A percentile compares a stretch with the other conserved stretches of the same genome.
Evolutionary conservation across 2,797 vertebrate species (phyloP).

Genomic region (Pitangus sulphuratus): DNA sequence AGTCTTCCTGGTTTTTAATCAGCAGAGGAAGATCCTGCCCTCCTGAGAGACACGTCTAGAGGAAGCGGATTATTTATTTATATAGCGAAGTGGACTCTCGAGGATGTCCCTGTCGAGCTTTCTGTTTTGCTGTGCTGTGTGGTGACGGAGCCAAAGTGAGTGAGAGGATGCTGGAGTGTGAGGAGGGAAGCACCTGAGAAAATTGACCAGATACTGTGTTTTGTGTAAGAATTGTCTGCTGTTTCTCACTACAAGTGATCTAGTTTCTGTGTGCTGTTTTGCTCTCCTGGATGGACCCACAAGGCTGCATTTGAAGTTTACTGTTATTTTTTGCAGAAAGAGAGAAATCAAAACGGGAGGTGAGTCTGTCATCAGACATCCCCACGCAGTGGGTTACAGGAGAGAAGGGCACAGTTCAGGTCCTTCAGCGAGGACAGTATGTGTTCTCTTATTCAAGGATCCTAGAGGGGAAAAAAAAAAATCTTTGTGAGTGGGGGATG

Average conservation of each 20-base stretch:
- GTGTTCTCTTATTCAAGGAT: neutral
- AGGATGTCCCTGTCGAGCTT: neutral
- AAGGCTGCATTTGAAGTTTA: neutral
- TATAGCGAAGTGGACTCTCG: neutral
- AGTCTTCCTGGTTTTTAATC: neutral
- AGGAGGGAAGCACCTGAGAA: neutral
- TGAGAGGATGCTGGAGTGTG: neutral
- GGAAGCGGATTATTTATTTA: constrained; percentile 16
- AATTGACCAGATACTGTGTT: neutral
- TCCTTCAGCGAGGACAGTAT: neutral
- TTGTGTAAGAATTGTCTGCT: neutral
- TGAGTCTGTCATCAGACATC: neutral
- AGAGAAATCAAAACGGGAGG: neutral
- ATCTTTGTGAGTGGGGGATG: neutral
- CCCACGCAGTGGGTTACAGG: accelerated
- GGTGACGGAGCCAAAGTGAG: accelerated
- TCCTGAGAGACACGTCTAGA: neutral
- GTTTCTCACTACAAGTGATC: neutral
- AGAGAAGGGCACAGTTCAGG: neutral
- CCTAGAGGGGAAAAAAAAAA: neutral
- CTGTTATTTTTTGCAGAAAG: neutral
- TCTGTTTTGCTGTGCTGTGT: accelerated
- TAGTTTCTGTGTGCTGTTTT: neutral
- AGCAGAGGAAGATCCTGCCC: neutral
- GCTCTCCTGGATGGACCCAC: neutral